phyloP scores from a whole-genome alignment of 2,113 vertebrate genomes.

The Toxotes chatareus region DNA sequence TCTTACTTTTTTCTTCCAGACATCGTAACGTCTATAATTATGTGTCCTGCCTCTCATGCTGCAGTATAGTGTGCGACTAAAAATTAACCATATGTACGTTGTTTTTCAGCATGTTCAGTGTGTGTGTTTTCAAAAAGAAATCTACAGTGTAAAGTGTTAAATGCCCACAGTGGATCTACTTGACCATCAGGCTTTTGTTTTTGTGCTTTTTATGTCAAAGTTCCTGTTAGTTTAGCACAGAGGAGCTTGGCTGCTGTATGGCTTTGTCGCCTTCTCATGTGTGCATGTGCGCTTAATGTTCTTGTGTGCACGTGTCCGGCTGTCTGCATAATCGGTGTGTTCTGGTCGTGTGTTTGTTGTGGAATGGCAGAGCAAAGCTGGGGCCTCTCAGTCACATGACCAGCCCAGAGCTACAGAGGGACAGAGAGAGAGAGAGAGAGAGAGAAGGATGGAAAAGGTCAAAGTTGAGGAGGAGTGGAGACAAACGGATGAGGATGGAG shows the following conservation, averaged over 20 bases:
- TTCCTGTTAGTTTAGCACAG: background rate
- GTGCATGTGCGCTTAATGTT: constrained; percentile 14
- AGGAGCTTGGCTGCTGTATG: constrained; percentile 10
- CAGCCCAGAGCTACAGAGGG: constrained; percentile 15
- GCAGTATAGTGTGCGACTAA: background rate
- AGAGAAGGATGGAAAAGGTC: constrained; percentile 21
- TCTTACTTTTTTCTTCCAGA: no score
- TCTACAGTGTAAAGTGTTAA: background rate
- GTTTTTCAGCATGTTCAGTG: background rate
- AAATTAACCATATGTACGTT: no score
- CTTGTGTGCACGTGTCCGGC: constrained; percentile 22
- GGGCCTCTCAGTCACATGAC: constrained; percentile 46
- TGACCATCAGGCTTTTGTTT: background rate
- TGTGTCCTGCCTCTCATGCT: background rate
- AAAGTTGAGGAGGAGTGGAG: background rate
- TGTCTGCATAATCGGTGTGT: constrained; percentile 20
- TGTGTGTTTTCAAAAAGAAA: background rate
- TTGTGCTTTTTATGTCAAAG: background rate
- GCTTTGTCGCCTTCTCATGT: background rate
- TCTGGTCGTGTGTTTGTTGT: constrained; percentile 19
- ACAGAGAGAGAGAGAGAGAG: background rate
- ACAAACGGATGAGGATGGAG: no score
- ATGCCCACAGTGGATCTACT: background rate
- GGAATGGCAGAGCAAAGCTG: constrained; percentile 43
- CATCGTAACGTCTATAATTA: no score